These are phyloP conservation scores for Hermetia illucens DNA, from an alignment of 1,140 invertebrate species.

Conservation along the genomic window DNA sequence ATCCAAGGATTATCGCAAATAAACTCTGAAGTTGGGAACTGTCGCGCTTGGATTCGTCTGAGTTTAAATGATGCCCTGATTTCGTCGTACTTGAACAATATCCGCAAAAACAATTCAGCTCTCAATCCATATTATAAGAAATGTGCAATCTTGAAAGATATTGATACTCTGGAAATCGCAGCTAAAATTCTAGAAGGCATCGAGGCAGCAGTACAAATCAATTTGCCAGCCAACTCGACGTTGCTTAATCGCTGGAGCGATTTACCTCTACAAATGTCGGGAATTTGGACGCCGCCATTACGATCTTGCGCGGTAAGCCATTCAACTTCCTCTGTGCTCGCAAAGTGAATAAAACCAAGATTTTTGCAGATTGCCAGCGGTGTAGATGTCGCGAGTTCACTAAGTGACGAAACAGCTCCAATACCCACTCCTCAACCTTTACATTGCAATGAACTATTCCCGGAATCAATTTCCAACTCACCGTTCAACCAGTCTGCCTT, in stretches of 20 bases:
- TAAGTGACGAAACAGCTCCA: conserved; percentile 34
- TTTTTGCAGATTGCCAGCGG: conserved; percentile 32
- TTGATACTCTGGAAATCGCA: conserved; percentile 63
- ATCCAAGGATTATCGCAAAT: conserved; percentile 59
- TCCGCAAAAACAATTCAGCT: conserved; percentile 51
- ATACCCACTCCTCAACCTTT: conserved; percentile 31
- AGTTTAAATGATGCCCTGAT: conserved; percentile 80
- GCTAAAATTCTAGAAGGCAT: conserved; percentile 60
- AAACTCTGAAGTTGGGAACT: conserved; percentile 77
- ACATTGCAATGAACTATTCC: conserved; percentile 23
- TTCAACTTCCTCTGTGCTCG: background rate
- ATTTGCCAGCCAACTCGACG: conserved; percentile 74
- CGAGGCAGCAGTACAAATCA: conserved; percentile 60
- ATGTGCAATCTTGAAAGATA: conserved; percentile 63
- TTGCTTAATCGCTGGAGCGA: conserved; percentile 79
- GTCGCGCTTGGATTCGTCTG: conserved; percentile 76
- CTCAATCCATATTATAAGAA: conserved; percentile 65
- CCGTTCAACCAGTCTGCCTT: conserved; percentile 15
- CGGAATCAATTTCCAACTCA: conserved; percentile 27
- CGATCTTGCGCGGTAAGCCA: conserved; percentile 45
- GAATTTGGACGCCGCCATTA: conserved; percentile 66
- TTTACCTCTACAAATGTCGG: conserved; percentile 68
- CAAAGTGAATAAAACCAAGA: background rate
- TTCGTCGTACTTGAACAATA: conserved; percentile 68
- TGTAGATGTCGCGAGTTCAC: conserved; percentile 55